A percentile compares a stretch with the other conserved stretches of the same genome.
phyloP scores from a whole-genome alignment of 2,797 vertebrate species.

The Labroides dimidiatus region DNA sequence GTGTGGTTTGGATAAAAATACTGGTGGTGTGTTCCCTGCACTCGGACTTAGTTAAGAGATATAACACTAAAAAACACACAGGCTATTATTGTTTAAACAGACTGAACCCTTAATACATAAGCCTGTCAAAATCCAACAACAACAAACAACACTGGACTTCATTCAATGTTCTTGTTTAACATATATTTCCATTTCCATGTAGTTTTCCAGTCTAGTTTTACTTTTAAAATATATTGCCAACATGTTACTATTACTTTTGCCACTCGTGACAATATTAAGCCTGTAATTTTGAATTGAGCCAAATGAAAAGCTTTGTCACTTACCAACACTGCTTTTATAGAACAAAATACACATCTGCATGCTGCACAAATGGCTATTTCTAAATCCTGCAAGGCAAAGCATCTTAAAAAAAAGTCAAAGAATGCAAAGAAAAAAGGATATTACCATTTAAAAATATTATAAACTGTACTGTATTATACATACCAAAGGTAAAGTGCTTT shows the following conservation, averaged over 20 bases:
- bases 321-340: no score
- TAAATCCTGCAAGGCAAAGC: no score
- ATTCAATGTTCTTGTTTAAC: background rate
- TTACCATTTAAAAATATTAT: no score
- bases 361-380: no score
- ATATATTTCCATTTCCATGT: background rate
- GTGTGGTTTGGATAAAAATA: constrained; percentile 1
- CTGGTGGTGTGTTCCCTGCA: background rate
- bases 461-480: no score
- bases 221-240: background rate
- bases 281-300: background rate
- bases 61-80: background rate
- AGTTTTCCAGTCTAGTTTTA: background rate
- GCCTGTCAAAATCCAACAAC: background rate
- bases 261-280: background rate
- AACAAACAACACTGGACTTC: background rate
- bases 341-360: no score
- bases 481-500: no score
- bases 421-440: no score
- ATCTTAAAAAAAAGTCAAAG: no score
- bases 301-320: background rate
- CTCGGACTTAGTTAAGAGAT: background rate
- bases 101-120: background rate
- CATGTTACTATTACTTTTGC: background rate
- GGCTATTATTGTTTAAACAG: background rate